phyloP scores from a whole-genome alignment of 64 coral and sea anemone species.

The Porites lutea region DNA sequence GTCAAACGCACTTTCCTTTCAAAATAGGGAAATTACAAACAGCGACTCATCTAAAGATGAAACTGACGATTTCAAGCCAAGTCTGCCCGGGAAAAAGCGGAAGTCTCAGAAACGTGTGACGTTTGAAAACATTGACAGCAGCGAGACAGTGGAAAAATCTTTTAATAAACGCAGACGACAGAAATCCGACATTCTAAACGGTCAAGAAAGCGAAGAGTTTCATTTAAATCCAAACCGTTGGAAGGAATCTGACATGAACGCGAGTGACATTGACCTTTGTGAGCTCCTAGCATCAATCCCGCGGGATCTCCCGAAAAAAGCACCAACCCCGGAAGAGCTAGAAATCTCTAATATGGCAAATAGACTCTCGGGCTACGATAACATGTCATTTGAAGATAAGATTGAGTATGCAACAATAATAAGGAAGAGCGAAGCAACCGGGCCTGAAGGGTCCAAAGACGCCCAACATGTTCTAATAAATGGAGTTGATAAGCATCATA shows the following conservation, averaged over 20 bases:
- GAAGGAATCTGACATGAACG: conserved; percentile 14
- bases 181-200: background rate
- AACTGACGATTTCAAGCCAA: background rate
- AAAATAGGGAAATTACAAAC: conserved; percentile 6
- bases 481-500: background rate
- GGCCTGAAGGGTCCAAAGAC: background rate
- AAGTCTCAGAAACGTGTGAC: conserved; percentile 66
- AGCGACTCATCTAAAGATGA: conserved; percentile 46
- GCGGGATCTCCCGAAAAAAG: conserved; percentile 28
- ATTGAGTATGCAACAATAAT: conserved; percentile 8
- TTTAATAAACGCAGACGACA: conserved; percentile 9
- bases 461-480: background rate
- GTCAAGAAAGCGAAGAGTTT: background rate
- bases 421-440: conserved; percentile 41
- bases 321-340: conserved; percentile 26
- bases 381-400: conserved; percentile 71
- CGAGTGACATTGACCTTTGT: conserved; percentile 59
- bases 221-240: background rate
- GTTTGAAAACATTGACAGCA: conserved; percentile 41
- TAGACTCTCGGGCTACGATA: conserved; percentile 68
- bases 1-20: background rate
- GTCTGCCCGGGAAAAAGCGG: conserved; percentile 13
- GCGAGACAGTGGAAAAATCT: background rate
- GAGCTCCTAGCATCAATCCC: conserved; percentile 63
- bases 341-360: conserved; percentile 42